Evolutionary conservation across 2,797 vertebrate genomes (phyloP).

Genomic region (Chelonia mydas): DNA sequence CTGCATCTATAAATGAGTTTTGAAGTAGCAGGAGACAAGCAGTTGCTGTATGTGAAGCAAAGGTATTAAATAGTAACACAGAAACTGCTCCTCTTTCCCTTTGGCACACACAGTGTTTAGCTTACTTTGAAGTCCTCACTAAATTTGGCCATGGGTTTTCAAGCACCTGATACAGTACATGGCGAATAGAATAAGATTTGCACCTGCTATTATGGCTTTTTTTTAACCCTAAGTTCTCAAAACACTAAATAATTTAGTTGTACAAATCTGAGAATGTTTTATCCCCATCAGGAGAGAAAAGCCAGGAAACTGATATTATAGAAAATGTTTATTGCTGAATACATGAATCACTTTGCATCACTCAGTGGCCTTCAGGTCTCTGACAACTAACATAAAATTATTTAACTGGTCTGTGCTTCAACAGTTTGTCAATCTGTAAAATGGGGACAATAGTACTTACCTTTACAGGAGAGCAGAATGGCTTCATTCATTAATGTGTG

Average conservation of each 20-base stretch:
- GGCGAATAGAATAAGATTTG: neutral
- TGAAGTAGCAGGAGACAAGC: neutral
- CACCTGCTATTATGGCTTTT: neutral
- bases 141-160: fast-evolving
- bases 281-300: neutral
- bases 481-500: neutral
- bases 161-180: neutral
- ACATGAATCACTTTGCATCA: neutral
- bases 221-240: neutral
- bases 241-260: neutral
- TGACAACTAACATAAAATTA: neutral
- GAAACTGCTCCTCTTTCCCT: neutral
- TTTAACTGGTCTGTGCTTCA: neutral
- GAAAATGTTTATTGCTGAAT: neutral
- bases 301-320: neutral
- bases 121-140: neutral
- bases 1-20: neutral
- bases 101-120: neutral
- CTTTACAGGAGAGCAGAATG: neutral
- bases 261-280: neutral
- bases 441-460: neutral
- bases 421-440: neutral
- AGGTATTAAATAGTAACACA: neutral
- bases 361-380: neutral
- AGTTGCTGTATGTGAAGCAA: neutral